Evolutionary conservation across 2,888 invertebrate genomes (phyloP).

Genomic region (Aspidiotus rigidus): DNA sequence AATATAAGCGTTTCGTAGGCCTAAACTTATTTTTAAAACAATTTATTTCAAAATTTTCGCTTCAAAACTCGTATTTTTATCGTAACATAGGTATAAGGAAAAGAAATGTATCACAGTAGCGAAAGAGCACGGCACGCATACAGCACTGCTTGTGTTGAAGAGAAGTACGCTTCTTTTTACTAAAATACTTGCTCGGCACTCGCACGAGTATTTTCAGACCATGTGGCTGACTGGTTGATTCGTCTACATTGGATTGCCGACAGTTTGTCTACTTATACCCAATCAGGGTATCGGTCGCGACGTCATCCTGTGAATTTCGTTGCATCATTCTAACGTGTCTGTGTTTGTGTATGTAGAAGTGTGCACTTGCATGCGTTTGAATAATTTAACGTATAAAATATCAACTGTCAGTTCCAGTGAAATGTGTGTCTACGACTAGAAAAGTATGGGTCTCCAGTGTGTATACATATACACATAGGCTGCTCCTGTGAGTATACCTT

Average conservation of each 20-base stretch:
- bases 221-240: slow-evolving; percentile 18
- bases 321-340: not conserved
- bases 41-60: no score
- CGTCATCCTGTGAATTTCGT: not conserved
- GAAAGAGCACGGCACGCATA: slow-evolving; percentile 18
- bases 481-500: no score
- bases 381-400: no score
- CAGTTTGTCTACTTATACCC: slow-evolving; percentile 15
- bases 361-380: no score
- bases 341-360: no score
- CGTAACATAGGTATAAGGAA: slow-evolving; percentile 7
- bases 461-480: no score
- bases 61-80: no score
- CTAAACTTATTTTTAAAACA: no score
- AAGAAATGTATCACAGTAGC: not conserved
- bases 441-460: no score
- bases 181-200: not conserved
- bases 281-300: not conserved
- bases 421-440: no score
- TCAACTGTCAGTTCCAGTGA: no score
- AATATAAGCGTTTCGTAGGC: no score
- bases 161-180: slow-evolving; percentile 16
- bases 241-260: slow-evolving; percentile 15
- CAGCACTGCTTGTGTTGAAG: slow-evolving; percentile 14
- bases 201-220: slow-evolving; percentile 13